phyloP scores from a whole-genome alignment of 2,113 vertebrate species.

The Callaeas wilsoni region DNA sequence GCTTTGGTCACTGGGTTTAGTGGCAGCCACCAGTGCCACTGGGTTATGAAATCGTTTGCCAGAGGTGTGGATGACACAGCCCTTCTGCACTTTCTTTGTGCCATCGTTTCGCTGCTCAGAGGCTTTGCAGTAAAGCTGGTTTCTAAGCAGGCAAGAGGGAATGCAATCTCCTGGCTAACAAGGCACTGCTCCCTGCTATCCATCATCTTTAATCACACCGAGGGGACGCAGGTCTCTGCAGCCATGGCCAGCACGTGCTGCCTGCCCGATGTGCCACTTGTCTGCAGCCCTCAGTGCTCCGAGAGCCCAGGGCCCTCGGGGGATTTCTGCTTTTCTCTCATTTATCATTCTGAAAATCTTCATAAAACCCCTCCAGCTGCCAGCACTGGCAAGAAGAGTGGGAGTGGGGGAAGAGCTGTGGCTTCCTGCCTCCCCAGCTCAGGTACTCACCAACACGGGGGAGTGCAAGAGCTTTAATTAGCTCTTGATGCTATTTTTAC shows the following conservation, averaged over 20 bases:
- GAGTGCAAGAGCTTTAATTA: slow-evolving; percentile 19
- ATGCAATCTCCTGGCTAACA: background rate
- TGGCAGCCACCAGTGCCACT: background rate
- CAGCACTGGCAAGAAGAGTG: background rate
- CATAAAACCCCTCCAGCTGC: background rate
- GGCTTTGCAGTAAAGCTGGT: background rate
- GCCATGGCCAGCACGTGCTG: background rate
- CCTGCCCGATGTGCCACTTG: rapidly evolving
- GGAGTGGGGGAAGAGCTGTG: background rate
- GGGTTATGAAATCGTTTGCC: background rate
- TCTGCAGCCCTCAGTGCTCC: background rate
- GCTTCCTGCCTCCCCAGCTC: background rate
- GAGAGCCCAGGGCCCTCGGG: background rate
- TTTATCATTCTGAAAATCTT: background rate
- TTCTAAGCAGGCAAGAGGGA: background rate
- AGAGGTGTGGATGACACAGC: background rate
- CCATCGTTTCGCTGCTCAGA: rapidly evolving
- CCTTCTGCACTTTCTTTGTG: background rate
- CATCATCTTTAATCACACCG: rapidly evolving
- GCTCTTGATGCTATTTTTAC: slow-evolving; percentile 34
- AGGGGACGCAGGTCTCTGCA: rapidly evolving
- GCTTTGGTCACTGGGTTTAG: background rate
- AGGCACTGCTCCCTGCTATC: background rate
- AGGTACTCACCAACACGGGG: background rate
- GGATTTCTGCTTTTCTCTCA: background rate